Base-by-base conservation (phyloP, 2,113 vertebrate genomes). In the Nesoenas mayeri region DNA sequence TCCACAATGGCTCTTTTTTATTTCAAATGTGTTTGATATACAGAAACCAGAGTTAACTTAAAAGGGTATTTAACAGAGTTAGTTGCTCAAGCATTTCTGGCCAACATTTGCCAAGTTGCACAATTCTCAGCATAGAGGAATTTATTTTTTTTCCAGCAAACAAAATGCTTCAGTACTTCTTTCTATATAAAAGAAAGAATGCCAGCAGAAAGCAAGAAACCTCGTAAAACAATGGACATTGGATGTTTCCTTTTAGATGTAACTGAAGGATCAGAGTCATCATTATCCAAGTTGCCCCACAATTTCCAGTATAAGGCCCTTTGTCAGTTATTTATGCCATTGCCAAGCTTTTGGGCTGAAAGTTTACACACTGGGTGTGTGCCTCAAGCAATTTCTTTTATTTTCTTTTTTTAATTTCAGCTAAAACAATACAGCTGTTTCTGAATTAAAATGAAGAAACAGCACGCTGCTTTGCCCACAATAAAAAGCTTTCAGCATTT, bases 171-270 rank as follows among this genome's bases (percentile, higher is more conserved):
- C 66, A 57, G 8, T 54, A 75, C 28, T 82, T 65, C 36, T 87
- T 89, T n/a, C 57, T 77, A 11, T 50, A 85, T 31, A 44, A 75
- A 84, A 95, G 57, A 89, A 92, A 91, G 69, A 82, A 89, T 66
- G 24, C 15, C 78, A 91, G 70, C 78, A 77, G 78, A 73, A 65
- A 91, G 70, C 40, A 88, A 87, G 69, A 79, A 81, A 57, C 38
- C 31, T 28, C 64, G 38, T 21, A 75, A 84, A 89, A 87, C 80
- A 95, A 95, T 58, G 54, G 66, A 5, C 62, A 34, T 21, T 70
- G 36, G 58, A 29, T 79, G 25, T 36, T 93, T 79, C 70, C 50
- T 88, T 87, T 82, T 79, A 77, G 87, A 85, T 53, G 10, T 36
- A 87, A 79, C 62, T 88, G 70, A 72, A 82, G 58, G 65, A 87